phyloP scores from a whole-genome alignment of 2,797 vertebrate genomes.

The Semaprochilodus insignis region DNA sequence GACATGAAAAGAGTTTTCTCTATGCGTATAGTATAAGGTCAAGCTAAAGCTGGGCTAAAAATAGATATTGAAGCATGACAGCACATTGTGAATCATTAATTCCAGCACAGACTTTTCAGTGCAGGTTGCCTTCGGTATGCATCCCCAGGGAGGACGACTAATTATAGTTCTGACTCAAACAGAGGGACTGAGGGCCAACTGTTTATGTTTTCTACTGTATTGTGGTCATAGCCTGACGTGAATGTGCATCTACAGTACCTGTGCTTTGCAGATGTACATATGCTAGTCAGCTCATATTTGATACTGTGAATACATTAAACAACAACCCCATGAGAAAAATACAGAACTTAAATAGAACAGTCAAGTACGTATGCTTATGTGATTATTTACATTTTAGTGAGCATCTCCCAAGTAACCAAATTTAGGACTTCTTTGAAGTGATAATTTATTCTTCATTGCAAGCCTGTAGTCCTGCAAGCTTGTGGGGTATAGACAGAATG shows the following conservation, averaged over 20 bases:
- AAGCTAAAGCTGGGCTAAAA: slow-evolving; percentile 59
- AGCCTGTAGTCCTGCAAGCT: not conserved
- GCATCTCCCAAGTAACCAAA: not conserved
- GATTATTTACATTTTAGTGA: not conserved
- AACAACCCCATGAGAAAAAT: not conserved
- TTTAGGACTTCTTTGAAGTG: not conserved
- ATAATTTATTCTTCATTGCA: not conserved
- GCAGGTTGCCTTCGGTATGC: slow-evolving; percentile 62
- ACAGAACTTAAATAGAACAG: not conserved
- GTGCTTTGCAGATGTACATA: slow-evolving; percentile 22
- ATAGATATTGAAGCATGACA: slow-evolving; percentile 58
- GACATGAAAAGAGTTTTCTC: slow-evolving; percentile 30
- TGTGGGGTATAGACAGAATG: not conserved
- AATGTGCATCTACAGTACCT: not conserved
- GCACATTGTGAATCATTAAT: slow-evolving; percentile 68
- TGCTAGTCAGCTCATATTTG: slow-evolving; percentile 4
- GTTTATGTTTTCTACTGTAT: slow-evolving; percentile 34
- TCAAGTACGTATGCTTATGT: not conserved
- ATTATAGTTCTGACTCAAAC: slow-evolving; percentile 65
- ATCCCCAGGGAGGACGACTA: slow-evolving; percentile 55
- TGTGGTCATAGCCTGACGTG: slow-evolving; percentile 24
- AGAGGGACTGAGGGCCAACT: slow-evolving; percentile 56
- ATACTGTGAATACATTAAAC: not conserved
- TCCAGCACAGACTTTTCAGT: slow-evolving; percentile 56
- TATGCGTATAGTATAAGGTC: slow-evolving; percentile 33